phyloP scores from a whole-genome alignment of 2,888 invertebrate species.

The Dendrolimus pini region DNA sequence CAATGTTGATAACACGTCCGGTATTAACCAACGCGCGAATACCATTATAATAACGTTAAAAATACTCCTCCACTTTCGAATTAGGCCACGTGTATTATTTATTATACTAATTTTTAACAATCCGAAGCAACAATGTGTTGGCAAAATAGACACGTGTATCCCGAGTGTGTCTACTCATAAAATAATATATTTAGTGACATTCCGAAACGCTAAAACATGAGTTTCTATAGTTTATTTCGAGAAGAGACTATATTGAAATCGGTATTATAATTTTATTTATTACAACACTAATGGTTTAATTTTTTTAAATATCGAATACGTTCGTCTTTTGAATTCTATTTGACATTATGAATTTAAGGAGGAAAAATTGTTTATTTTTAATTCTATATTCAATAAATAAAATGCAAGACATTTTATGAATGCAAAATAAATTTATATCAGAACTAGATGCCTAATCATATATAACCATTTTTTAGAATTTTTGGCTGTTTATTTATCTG shows the following conservation, averaged over 20 bases:
- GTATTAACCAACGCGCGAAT: not conserved
- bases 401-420: too few relatives aligned
- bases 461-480: too few relatives aligned
- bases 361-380: conserved; percentile 3
- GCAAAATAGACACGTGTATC: conserved; percentile 13
- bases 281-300: not conserved
- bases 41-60: not conserved
- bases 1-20: not conserved
- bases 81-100: conserved; percentile 13
- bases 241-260: not conserved
- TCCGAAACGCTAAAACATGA: conserved; percentile 7
- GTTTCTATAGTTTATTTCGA: not conserved
- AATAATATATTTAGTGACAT: conserved; percentile 21
- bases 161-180: conserved; percentile 13
- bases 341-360: not conserved
- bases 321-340: too few relatives aligned
- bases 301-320: not conserved
- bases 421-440: too few relatives aligned
- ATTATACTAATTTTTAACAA: conserved; percentile 32
- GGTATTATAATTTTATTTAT: not conserved
- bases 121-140: conserved; percentile 29
- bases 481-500: too few relatives aligned
- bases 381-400: too few relatives aligned
- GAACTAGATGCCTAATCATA: too few relatives aligned
- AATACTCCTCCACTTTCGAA: not conserved